These are phyloP conservation scores for Microcebus lehilahytsara DNA, from an alignment of 2,113 vertebrate genomes.

Conservation along the genomic window DNA sequence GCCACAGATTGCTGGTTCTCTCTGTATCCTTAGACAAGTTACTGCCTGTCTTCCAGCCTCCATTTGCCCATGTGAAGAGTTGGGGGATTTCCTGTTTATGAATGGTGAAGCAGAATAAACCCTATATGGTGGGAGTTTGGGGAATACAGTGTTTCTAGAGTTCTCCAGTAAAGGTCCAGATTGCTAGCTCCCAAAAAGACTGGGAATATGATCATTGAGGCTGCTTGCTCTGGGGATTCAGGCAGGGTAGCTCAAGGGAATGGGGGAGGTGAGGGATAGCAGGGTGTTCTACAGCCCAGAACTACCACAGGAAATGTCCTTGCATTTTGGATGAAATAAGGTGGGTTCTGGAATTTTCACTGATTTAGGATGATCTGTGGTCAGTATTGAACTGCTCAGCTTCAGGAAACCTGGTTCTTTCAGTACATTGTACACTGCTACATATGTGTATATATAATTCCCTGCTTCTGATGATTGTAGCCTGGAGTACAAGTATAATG, in stretches of 20 bases:
- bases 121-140: slow-evolving; percentile 16
- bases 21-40: slow-evolving; percentile 54
- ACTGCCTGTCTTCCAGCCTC: slow-evolving; percentile 26
- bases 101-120: slow-evolving; percentile 20
- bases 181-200: background rate
- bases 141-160: slow-evolving; percentile 25
- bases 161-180: background rate
- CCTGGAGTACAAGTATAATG: slow-evolving; percentile 52
- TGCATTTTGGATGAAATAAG: slow-evolving; percentile 6
- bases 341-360: slow-evolving; percentile 60
- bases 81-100: background rate
- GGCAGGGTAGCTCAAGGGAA: slow-evolving; percentile 49
- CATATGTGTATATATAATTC: slow-evolving; percentile 38
- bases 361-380: slow-evolving; percentile 60
- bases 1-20: slow-evolving; percentile 50
- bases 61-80: slow-evolving; percentile 45
- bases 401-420: slow-evolving; percentile 70
- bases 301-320: slow-evolving; percentile 55
- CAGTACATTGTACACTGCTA: slow-evolving; percentile 58
- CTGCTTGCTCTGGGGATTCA: slow-evolving; percentile 3
- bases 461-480: slow-evolving; percentile 66
- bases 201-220: slow-evolving; percentile 1
- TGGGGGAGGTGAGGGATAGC: slow-evolving; percentile 2
- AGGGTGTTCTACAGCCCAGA: slow-evolving; percentile 58
- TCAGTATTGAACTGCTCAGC: slow-evolving; percentile 69